phyloP scores from a whole-genome alignment of 2,113 vertebrate genomes.

The Columbina picui region DNA sequence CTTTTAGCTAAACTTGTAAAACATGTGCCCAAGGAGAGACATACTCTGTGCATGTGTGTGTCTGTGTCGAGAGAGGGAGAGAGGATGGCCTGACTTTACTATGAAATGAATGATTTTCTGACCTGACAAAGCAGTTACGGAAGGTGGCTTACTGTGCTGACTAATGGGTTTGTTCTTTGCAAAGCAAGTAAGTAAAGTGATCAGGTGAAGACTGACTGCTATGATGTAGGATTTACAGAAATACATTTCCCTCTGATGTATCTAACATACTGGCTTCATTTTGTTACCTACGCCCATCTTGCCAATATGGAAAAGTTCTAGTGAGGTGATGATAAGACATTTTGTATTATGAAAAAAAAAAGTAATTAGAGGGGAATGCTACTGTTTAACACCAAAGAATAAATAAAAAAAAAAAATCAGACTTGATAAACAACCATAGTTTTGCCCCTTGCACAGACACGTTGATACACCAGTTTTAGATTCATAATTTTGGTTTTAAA shows the following conservation, averaged over 20 bases:
- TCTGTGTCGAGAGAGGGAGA: background rate
- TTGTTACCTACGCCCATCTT: background rate
- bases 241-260: background rate
- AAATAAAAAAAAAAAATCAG: background rate
- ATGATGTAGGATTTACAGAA: background rate
- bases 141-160: background rate
- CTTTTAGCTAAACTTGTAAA: constrained; percentile 41
- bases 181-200: background rate
- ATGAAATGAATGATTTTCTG: constrained; percentile 4
- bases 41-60: background rate
- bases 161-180: background rate
- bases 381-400: background rate
- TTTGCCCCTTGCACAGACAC: background rate
- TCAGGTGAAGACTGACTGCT: background rate
- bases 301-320: background rate
- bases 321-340: background rate
- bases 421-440: background rate
- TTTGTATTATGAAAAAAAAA: background rate
- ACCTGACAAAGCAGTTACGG: background rate
- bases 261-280: background rate
- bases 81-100: background rate
- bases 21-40: background rate
- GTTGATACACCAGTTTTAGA: background rate
- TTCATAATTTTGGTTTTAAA: background rate
- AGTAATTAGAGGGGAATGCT: background rate